Evolutionary conservation across 2,888 invertebrate genomes (phyloP), one percentile per base, ranked within the genome.

Genomic region (Neoascia interrupta): DNA sequence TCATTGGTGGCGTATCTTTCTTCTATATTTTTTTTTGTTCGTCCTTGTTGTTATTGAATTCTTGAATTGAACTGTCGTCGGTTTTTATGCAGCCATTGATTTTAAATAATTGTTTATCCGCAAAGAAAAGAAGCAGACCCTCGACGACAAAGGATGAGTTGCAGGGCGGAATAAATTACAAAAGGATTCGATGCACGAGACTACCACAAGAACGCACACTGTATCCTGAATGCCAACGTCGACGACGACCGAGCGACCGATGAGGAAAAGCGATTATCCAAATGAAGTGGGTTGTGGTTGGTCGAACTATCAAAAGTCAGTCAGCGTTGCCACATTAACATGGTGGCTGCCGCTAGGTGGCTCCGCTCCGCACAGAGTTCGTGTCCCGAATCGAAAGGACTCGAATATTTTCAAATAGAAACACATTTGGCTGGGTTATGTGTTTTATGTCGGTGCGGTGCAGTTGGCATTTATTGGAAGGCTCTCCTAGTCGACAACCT

Each of bases 221-320:
- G 45, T 49, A 15, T 31, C 36, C 47, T 11, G 8, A 11, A n/a
- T 31, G 6, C 16, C 28, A n/a, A 16, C 10, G 3, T 16, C 36
- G 26, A 47, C 21, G 18, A n/a, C 19, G 60, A 43, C 41, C 49
- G 49, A 54, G n/a, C 39, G 60, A 43, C 41, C 49, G 49, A 54
- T 56, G 63, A 56, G 36, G 39, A 51, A 74, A 63, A 56, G 36
- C 36, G 63, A 70, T 75, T 75, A 75, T 70, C 63, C 63, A 75
- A 70, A 75, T 63, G 70, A 75, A 70, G 56, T 63, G 37, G 75
- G 75, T 18, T 63, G 63, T 58, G 63, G 64, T 54, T 31, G 54
- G 54, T 31, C 47, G 36, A 23, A 11, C 19, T 37, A 51, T 34
- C 23, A 16, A 53, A 56, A 66, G 43, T 72, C 47, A 47, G 18